Evolutionary conservation across 2,797 vertebrate genomes (phyloP).

Genomic region (Lates japonicus): DNA sequence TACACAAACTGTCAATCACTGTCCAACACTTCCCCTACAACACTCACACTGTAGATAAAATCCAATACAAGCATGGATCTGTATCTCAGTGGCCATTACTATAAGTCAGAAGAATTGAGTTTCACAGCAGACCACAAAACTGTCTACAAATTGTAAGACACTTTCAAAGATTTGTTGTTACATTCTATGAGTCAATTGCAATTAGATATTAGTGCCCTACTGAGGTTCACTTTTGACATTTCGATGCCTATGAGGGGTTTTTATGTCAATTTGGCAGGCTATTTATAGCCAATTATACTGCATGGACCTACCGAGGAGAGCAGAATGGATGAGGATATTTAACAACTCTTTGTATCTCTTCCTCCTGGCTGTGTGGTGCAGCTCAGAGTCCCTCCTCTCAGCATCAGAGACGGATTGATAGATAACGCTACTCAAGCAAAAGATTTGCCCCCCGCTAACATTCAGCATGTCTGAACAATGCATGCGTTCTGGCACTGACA

Average conservation of each 20-base stretch:
- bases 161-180: constrained; percentile 50
- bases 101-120: constrained; percentile 35
- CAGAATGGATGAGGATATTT: constrained; percentile 85
- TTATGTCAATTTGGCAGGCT: constrained; percentile 76
- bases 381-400: constrained; percentile 78
- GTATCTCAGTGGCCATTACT: constrained; percentile 13
- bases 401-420: constrained; percentile 83
- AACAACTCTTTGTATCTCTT: constrained; percentile 82
- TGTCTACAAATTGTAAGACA: constrained; percentile 18
- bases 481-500: constrained; percentile 77
- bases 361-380: constrained; percentile 77
- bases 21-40: constrained; percentile 47
- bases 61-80: constrained; percentile 27
- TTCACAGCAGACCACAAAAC: constrained; percentile 35
- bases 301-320: constrained; percentile 76
- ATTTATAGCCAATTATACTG: constrained; percentile 82
- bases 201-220: constrained; percentile 64
- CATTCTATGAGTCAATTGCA: constrained; percentile 43
- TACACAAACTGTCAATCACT: constrained; percentile 71
- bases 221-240: constrained; percentile 72
- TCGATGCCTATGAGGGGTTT: constrained; percentile 67
- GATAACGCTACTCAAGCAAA: constrained; percentile 83
- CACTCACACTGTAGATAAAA: constrained; percentile 43
- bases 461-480: constrained; percentile 83
- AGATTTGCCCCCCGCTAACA: constrained; percentile 83